Percentiles rank a stretch among this genome's conserved stretches.
Conservation (phyloP, 1,140 invertebrate species). For the Polyergus mexicanus region DNA sequence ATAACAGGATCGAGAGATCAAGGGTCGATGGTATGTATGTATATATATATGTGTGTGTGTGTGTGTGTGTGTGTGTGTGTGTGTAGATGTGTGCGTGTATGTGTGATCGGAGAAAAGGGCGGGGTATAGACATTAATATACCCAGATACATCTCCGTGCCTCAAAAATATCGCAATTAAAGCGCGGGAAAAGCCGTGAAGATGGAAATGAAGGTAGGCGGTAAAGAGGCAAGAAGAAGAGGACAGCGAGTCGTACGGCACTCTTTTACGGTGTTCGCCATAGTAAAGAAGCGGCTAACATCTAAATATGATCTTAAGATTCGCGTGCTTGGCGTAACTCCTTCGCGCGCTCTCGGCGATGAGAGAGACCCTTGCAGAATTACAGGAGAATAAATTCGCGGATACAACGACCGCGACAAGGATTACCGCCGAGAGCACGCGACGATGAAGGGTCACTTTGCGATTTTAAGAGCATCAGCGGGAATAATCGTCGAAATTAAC, state of each 20-base stretch:
- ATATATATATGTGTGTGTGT: too few species aligned
- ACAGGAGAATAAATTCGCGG: not conserved
- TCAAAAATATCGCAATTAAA: conserved; percentile 82
- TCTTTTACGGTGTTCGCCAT: conserved; percentile 76
- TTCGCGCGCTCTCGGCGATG: conserved; percentile 51
- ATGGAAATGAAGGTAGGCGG: conserved; percentile 29
- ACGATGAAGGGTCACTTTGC: not conserved
- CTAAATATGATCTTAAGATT: conserved; percentile 76
- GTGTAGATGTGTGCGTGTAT: too few species aligned
- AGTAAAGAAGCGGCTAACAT: conserved; percentile 82
- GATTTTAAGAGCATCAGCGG: not conserved
- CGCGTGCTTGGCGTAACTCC: conserved; percentile 78
- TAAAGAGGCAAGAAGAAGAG: conserved; percentile 6
- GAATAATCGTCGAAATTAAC: conserved; percentile 17
- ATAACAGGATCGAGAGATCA: conserved; percentile 23
- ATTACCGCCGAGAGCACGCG: conserved; percentile 34
- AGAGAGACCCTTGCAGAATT: conserved; percentile 14
- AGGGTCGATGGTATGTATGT: not conserved
- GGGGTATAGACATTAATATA: conserved; percentile 50
- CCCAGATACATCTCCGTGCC: conserved; percentile 73
- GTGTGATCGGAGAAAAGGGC: not conserved
- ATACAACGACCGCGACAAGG: not conserved
- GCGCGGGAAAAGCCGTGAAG: conserved; percentile 82
- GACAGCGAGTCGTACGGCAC: conserved; percentile 49
- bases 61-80: too few species aligned